These are phyloP conservation scores for Rhizoglyphus robini DNA, from an alignment of 1,140 invertebrate species.

Conservation along the genomic window DNA sequence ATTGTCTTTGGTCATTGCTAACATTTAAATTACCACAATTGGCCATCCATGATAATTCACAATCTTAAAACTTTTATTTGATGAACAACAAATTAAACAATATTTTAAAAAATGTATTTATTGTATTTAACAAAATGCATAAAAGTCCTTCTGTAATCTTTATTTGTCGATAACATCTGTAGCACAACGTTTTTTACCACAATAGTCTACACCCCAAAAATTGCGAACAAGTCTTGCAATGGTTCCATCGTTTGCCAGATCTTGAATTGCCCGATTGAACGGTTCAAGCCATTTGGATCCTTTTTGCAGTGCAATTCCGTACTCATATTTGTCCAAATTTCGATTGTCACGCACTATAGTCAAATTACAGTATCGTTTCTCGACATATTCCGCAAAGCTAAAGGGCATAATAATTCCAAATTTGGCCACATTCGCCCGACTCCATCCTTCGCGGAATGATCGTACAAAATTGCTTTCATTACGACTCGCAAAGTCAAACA, in stretches of 20 bases:
- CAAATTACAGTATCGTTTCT: not conserved
- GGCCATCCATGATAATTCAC: no score
- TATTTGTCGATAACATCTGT: no score
- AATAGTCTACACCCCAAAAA: no score
- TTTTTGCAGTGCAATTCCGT: conserved; percentile 12
- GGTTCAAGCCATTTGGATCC: not conserved
- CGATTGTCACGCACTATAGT: not conserved
- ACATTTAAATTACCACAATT: no score
- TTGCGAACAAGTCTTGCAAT: no score
- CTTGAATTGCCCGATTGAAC: conserved; percentile 10
- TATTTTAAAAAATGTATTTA: no score
- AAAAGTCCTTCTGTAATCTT: no score
- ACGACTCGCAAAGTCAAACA: not conserved
- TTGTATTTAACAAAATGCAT: no score
- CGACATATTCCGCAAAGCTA: not conserved
- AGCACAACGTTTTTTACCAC: no score
- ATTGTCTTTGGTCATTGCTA: no score
- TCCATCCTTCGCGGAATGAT: not conserved
- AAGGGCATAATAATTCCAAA: not conserved
- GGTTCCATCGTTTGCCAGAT: not conserved
- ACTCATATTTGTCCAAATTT: not conserved
- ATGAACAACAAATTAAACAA: no score
- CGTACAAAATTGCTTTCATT: not conserved
- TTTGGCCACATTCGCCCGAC: not conserved
- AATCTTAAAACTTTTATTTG: no score